These are phyloP conservation scores for Tetranychus truncatus DNA, from an alignment of 2,888 invertebrate genomes.

Conservation along the genomic window DNA sequence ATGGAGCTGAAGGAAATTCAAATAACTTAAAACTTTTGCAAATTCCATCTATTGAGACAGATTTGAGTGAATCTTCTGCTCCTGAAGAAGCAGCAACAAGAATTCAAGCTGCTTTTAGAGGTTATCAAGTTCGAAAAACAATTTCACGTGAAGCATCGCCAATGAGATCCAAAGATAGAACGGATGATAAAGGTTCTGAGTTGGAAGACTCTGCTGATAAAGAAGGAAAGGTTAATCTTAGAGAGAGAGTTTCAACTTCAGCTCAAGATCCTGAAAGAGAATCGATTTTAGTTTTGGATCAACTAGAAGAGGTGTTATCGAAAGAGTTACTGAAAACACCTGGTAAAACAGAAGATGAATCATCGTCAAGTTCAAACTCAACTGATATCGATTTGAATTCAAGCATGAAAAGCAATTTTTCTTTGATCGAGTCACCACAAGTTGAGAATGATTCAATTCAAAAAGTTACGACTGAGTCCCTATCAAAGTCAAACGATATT, in stretches of 20 bases:
- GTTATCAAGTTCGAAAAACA: conserved; percentile 25
- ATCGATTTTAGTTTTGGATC: not conserved
- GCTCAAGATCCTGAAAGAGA: not conserved
- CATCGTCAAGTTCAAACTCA: not conserved
- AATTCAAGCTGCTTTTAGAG: conserved; percentile 27
- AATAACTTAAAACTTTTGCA: not conserved
- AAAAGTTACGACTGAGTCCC: too few species aligned
- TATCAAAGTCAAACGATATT: too few species aligned
- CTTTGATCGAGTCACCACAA: not conserved
- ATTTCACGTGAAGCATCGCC: conserved; percentile 20
- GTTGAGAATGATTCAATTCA: not conserved
- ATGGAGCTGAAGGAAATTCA: too few species aligned
- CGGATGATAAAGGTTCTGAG: too few species aligned
- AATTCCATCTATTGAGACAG: conserved; percentile 9
- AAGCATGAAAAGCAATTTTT: not conserved
- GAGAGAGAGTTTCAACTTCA: not conserved
- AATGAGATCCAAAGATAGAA: not conserved
- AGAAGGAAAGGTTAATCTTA: not conserved
- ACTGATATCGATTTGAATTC: not conserved
- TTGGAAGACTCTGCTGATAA: not conserved
- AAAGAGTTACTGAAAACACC: not conserved
- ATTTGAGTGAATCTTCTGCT: not conserved
- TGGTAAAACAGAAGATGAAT: not conserved
- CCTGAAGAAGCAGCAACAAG: conserved; percentile 24
- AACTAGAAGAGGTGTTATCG: not conserved